phyloP scores from a whole-genome alignment of 2,888 invertebrate genomes.

The Sinelater perroti region DNA sequence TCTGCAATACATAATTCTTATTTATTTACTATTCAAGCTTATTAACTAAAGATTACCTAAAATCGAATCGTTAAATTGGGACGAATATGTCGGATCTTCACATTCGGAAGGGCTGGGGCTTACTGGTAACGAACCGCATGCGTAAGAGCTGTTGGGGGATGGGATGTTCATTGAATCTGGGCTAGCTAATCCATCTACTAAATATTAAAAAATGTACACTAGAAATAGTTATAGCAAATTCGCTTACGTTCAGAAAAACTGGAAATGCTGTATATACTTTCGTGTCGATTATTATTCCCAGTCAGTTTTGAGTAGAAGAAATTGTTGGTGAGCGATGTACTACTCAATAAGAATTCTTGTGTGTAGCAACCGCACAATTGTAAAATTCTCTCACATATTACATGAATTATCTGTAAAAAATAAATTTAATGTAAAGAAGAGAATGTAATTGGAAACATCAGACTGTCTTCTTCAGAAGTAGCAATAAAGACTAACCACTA shows the following conservation, averaged over 20 bases:
- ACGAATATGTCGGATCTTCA: constrained; percentile 49
- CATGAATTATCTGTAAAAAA: constrained; percentile 73
- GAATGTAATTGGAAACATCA: too few relatives aligned
- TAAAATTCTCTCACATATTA: constrained; percentile 79
- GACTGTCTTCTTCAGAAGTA: too few relatives aligned
- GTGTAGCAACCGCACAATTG: constrained; percentile 72
- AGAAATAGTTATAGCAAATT: constrained; percentile 12
- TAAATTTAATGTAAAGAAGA: background rate
- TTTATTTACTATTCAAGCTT: background rate
- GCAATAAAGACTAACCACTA: too few relatives aligned
- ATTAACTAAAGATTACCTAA: constrained; percentile 38
- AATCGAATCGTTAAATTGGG: constrained; percentile 39
- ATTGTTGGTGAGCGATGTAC: constrained; percentile 67
- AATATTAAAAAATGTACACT: background rate
- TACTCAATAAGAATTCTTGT: constrained; percentile 66
- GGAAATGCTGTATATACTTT: constrained; percentile 54
- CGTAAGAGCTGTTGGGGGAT: constrained; percentile 44
- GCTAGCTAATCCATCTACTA: constrained; percentile 46
- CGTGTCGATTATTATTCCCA: constrained; percentile 50
- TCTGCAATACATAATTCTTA: constrained; percentile 43
- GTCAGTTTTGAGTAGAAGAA: constrained; percentile 61
- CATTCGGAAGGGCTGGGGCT: constrained; percentile 55
- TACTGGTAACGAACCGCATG: constrained; percentile 45
- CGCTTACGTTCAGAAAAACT: constrained; percentile 53
- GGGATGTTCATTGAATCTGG: constrained; percentile 47